Evolutionary conservation across 2,797 vertebrate species (phyloP).

Genomic region (Pelodytes ibericus): DNA sequence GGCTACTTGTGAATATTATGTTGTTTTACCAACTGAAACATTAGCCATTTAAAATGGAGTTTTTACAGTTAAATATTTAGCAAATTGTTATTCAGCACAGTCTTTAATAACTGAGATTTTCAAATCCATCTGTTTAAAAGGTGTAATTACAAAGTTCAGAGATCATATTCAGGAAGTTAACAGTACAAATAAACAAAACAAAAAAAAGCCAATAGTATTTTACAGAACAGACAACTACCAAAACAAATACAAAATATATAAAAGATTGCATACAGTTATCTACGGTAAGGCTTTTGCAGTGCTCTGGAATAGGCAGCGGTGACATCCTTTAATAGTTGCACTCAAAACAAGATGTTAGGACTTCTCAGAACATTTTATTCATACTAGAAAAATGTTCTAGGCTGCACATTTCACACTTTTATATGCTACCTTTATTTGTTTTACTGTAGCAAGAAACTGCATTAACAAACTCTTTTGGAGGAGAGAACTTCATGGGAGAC

Average conservation of each 20-base stretch:
- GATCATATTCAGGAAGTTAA: neutral
- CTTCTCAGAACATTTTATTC: neutral
- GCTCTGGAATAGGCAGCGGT: neutral
- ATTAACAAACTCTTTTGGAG: neutral
- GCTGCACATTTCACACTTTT: neutral
- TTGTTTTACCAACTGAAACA: neutral
- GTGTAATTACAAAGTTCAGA: neutral
- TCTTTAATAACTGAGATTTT: neutral
- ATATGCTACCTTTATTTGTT: neutral
- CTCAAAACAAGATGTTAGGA: neutral
- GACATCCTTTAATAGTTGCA: neutral
- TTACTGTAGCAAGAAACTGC: slow-evolving; percentile 10
- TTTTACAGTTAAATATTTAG: neutral
- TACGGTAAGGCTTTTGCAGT: slow-evolving; percentile 7
- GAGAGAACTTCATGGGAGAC: neutral
- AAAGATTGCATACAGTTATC: slow-evolving; percentile 4
- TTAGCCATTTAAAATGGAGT: neutral
- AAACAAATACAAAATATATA: slow-evolving; percentile 2
- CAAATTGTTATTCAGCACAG: neutral
- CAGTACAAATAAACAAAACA: too few relatives aligned
- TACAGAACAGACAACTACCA: slow-evolving; percentile 1
- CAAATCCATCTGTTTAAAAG: neutral
- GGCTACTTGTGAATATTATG: neutral
- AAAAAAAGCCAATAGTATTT: neutral
- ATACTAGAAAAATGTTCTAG: neutral